phyloP scores from a whole-genome alignment of 2,888 invertebrate genomes.

The Mythimna ferrago region DNA sequence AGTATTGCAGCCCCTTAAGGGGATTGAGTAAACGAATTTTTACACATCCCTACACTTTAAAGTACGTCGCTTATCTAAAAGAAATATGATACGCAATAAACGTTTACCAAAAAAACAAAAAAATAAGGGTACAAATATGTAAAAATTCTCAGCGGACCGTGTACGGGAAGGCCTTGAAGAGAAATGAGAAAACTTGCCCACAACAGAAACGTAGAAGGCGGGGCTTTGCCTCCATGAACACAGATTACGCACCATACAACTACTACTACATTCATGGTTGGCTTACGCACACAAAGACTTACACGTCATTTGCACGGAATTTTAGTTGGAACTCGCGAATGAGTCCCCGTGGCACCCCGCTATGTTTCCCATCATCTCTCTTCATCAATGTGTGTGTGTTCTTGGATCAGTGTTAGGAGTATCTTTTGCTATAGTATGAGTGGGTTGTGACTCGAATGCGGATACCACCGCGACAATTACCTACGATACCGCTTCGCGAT shows the following conservation, averaged over 20 bases:
- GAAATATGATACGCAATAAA: constrained; percentile 58
- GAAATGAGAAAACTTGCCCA: constrained; percentile 57
- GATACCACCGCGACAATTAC: constrained; percentile 54
- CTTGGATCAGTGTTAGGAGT: constrained; percentile 8
- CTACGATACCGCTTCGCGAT: constrained; percentile 46
- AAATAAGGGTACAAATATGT: constrained; percentile 56
- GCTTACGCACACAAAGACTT: constrained; percentile 29
- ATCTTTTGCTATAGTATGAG: background rate
- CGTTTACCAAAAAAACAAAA: constrained; percentile 47
- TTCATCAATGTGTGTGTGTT: constrained; percentile 21
- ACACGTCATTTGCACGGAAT: constrained; percentile 41
- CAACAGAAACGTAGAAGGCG: constrained; percentile 32
- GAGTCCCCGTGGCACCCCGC: constrained; percentile 20
- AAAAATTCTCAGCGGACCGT: constrained; percentile 55
- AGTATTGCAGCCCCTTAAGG: constrained; percentile 26
- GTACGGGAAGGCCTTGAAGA: constrained; percentile 32
- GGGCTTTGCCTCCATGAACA: constrained; percentile 21
- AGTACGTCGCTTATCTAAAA: constrained; percentile 54
- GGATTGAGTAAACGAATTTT: constrained; percentile 39
- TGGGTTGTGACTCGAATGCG: constrained; percentile 46
- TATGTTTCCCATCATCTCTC: background rate
- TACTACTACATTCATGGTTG: constrained; percentile 14
- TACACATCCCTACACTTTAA: constrained; percentile 45
- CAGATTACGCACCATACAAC: constrained; percentile 39
- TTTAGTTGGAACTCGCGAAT: constrained; percentile 32